Evolutionary conservation across 1,140 invertebrate genomes (phyloP).

Genomic region (Paramacrobiotus metropolitanus): DNA sequence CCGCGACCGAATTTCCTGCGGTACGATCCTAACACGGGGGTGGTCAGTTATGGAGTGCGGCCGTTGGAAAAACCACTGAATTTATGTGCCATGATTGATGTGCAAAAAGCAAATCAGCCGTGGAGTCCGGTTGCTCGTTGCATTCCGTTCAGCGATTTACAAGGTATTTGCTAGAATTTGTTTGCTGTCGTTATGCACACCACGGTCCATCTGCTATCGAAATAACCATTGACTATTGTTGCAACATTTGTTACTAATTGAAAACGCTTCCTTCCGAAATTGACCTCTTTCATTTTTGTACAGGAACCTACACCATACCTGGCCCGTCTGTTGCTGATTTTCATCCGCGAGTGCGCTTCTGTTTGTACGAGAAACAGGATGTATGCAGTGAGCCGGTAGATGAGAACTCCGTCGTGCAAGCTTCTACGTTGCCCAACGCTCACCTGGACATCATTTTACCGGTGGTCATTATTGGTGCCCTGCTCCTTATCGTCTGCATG

Average conservation of each 20-base stretch:
- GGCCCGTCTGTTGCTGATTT: not conserved
- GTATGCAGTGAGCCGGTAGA: not conserved
- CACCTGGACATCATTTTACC: constrained; percentile 1
- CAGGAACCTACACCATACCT: not conserved
- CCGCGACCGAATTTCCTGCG: not conserved
- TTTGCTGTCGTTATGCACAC: no score
- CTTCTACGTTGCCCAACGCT: not conserved
- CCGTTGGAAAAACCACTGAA: no score
- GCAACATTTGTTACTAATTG: no score
- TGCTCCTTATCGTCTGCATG: not conserved
- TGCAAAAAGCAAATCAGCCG: not conserved
- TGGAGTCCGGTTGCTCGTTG: not conserved
- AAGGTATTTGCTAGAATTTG: no score
- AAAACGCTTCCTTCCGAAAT: no score
- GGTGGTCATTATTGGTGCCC: not conserved
- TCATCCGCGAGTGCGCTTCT: not conserved
- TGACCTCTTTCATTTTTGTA: not conserved
- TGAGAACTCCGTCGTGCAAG: not conserved
- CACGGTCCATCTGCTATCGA: no score
- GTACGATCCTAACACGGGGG: not conserved
- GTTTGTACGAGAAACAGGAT: not conserved
- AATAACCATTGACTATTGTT: no score
- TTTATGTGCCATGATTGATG: not conserved
- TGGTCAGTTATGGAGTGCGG: not conserved
- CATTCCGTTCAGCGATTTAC: not conserved